A percentile compares a stretch with the other conserved stretches of the same genome.
Evolutionary conservation across 1,140 invertebrate genomes (phyloP).

Genomic region (Melitaea cinxia): DNA sequence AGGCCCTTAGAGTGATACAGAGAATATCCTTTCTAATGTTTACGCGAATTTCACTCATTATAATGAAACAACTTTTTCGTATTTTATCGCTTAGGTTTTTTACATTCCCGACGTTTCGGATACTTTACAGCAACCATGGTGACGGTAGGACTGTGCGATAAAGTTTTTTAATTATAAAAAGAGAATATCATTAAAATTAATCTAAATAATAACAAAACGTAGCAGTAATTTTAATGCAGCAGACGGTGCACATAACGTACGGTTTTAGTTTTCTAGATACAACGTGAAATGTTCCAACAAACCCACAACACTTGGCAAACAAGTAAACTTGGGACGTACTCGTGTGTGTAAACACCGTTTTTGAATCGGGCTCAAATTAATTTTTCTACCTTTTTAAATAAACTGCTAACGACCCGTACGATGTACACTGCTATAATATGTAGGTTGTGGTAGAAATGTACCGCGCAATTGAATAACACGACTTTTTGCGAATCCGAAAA

Average conservation of each 20-base stretch:
- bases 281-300: conserved; percentile 12
- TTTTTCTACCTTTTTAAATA: conserved; percentile 31
- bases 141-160: no score
- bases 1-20: no score
- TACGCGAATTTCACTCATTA: no score
- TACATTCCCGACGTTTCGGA: no score
- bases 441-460: background rate
- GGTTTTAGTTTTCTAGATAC: conserved; percentile 14
- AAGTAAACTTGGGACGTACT: conserved; percentile 12
- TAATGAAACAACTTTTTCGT: no score
- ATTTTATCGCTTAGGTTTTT: no score
- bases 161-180: no score
- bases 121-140: no score
- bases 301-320: conserved; percentile 25
- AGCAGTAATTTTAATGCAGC: background rate
- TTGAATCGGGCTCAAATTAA: conserved; percentile 21
- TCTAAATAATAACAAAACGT: background rate
- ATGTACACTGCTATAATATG: conserved; percentile 7
- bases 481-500: background rate
- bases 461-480: background rate
- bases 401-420: conserved; percentile 28
- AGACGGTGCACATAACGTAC: background rate
- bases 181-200: background rate
- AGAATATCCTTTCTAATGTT: no score
- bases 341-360: conserved; percentile 26